Base-by-base conservation (phyloP, 2,113 vertebrate genomes). In the Lanius collurio region DNA sequence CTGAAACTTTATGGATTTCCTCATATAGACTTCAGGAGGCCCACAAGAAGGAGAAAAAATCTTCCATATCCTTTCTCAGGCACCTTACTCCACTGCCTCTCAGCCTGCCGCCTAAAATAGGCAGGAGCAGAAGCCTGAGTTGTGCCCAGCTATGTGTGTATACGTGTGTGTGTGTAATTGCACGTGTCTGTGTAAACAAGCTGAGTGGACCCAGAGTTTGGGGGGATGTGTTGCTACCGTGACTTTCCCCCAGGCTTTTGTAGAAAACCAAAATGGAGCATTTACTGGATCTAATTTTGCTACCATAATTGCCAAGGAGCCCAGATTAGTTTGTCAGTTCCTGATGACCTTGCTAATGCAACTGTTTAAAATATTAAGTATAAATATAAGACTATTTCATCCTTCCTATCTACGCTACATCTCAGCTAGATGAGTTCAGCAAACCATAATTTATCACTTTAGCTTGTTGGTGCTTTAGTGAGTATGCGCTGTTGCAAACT, bases 371-470 rank as follows among this genome's bases (percentile, higher is more conserved):
- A 76, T 52, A 68, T 6, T 53, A 87, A 35, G 52, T 95, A 76
- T 55, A 15, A 83, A 83, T 93, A 83, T 77, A 87, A 77, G 42
- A 64, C 3, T 56, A 14, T 71, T 67, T 73, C 33, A 64, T 74
- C 30, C 14, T 63, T 79, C 18, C 31, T 93, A 59, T 93, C 71
- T 88, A 60, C 47, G 33, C 13, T 47, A 67, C 63, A 85, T 95
- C 74, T 93, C 35, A 81, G 41, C 44, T 83, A 68, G 71, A 90
- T 39, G 60, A 78, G 64, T 88, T 95, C 82, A 88, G 39, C 0
- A 31, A 95, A 81, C 68, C 14, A 23, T 87, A 57, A 81, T 92
- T 92, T 93, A 78, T 88, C 7, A 42, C 85, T 93, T 50, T 12
- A 63, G 35, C 44, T 75, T 73, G n/a, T 10, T 85, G 71, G 47